A percentile compares a stretch with the other conserved stretches of the same genome.
phyloP scores from a whole-genome alignment of 2,888 invertebrate genomes.

The Pammene fasciana region DNA sequence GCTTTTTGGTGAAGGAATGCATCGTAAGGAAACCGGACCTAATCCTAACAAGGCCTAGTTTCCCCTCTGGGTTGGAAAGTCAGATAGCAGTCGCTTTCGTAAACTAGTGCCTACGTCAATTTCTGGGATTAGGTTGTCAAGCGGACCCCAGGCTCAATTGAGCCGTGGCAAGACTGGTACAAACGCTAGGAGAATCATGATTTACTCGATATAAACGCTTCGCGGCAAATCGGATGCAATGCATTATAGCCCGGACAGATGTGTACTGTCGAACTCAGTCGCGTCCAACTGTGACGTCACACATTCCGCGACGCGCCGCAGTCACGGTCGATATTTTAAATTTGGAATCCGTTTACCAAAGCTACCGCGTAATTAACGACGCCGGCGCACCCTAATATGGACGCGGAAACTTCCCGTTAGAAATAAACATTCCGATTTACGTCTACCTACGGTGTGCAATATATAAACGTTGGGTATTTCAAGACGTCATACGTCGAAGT shows the following conservation, averaged over 20 bases:
- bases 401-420: conserved; percentile 51
- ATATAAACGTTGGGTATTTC: background rate
- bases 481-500: conserved; percentile 14
- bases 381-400: conserved; percentile 61
- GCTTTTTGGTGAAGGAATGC: too few relatives aligned
- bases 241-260: conserved; percentile 52
- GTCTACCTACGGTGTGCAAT: background rate
- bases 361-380: conserved; percentile 41
- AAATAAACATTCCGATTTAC: conserved; percentile 50
- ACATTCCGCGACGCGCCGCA: conserved; percentile 66
- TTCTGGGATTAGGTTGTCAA: too few relatives aligned
- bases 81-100: too few relatives aligned
- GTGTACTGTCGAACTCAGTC: conserved; percentile 48
- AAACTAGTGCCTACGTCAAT: too few relatives aligned
- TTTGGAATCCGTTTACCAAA: conserved; percentile 72
- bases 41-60: too few relatives aligned
- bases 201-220: conserved; percentile 23
- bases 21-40: too few relatives aligned
- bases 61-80: too few relatives aligned
- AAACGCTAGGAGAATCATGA: too few relatives aligned
- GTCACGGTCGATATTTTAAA: conserved; percentile 72
- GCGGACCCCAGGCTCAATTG: too few relatives aligned
- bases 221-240: conserved; percentile 57
- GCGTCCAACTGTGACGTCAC: conserved; percentile 61
- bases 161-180: too few relatives aligned